Evolutionary conservation across 1,140 invertebrate species (phyloP).

Genomic region (Ericerus pela): DNA sequence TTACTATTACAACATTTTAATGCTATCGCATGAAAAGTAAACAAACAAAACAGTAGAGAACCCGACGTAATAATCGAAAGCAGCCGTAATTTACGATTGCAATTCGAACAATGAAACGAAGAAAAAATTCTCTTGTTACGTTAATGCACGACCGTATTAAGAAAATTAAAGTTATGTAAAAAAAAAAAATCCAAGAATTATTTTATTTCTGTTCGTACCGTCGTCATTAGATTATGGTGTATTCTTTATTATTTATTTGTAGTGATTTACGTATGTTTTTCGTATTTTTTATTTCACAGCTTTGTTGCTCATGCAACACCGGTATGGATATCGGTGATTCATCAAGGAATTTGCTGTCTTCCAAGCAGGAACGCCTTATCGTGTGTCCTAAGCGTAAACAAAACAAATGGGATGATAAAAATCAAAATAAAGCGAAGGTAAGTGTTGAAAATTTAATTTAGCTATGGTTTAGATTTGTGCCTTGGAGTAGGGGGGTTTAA

Average conservation of each 20-base stretch:
- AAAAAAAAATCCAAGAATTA: not conserved
- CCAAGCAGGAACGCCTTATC: conserved; percentile 5
- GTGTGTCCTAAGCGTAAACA: conserved; percentile 1
- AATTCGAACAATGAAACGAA: no score
- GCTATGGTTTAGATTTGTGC: no score
- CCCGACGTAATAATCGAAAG: no score
- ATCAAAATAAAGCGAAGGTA: conserved; percentile 6
- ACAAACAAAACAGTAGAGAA: no score
- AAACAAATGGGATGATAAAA: conserved; percentile 7
- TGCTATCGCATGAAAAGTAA: no score
- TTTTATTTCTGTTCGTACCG: not conserved
- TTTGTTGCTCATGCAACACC: not conserved
- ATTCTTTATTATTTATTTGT: not conserved
- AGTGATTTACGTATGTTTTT: not conserved
- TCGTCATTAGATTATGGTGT: not conserved
- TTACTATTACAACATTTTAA: no score
- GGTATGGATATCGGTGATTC: conserved; percentile 1
- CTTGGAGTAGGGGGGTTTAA: no score
- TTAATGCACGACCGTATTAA: not conserved
- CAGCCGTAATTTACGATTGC: no score
- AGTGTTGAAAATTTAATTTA: conserved; percentile 1
- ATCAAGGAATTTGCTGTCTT: conserved; percentile 1
- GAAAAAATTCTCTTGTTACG: not conserved
- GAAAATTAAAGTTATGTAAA: not conserved
- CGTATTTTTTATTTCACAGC: not conserved